Percentiles rank a stretch among this genome's conserved stretches.
These are phyloP conservation scores for Pomacea canaliculata DNA, from an alignment of 2,888 invertebrate species.

Conservation along the genomic window DNA sequence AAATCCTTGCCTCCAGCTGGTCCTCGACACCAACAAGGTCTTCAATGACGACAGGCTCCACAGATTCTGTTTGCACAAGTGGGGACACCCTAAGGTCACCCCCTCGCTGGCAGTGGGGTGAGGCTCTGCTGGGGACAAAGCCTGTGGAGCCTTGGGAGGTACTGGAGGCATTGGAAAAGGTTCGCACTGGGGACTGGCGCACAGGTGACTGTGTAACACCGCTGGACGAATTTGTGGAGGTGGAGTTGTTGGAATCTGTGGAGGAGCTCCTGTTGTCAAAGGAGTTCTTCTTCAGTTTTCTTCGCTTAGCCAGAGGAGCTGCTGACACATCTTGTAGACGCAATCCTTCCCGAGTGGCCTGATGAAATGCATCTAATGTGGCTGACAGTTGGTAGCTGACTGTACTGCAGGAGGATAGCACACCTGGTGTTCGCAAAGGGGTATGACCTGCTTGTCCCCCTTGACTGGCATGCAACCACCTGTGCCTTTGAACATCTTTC, in stretches of 20 bases:
- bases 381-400: slow-evolving; percentile 75
- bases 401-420: slow-evolving; percentile 71
- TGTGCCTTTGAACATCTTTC: slow-evolving; percentile 77
- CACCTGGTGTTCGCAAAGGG: slow-evolving; percentile 77
- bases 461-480: slow-evolving; percentile 76
- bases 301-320: slow-evolving; percentile 79
- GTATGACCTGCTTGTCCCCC: slow-evolving; percentile 69
- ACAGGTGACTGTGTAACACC: slow-evolving; percentile 37
- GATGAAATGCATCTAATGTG: slow-evolving; percentile 79
- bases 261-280: slow-evolving; percentile 59
- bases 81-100: slow-evolving; percentile 33
- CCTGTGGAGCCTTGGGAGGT: slow-evolving; percentile 57
- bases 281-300: slow-evolving; percentile 73
- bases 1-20: neutral
- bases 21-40: slow-evolving; percentile 1
- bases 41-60: neutral
- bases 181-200: slow-evolving; percentile 49
- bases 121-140: slow-evolving; percentile 49
- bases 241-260: slow-evolving; percentile 61
- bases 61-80: slow-evolving; percentile 3
- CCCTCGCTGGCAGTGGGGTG: slow-evolving; percentile 35
- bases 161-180: slow-evolving; percentile 50
- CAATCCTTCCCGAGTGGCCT: slow-evolving; percentile 81
- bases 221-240: slow-evolving; percentile 38
- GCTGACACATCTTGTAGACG: slow-evolving; percentile 80